These are phyloP conservation scores for Pangasianodon hypophthalmus DNA, from an alignment of 2,113 vertebrate species.

Conservation along the genomic window DNA sequence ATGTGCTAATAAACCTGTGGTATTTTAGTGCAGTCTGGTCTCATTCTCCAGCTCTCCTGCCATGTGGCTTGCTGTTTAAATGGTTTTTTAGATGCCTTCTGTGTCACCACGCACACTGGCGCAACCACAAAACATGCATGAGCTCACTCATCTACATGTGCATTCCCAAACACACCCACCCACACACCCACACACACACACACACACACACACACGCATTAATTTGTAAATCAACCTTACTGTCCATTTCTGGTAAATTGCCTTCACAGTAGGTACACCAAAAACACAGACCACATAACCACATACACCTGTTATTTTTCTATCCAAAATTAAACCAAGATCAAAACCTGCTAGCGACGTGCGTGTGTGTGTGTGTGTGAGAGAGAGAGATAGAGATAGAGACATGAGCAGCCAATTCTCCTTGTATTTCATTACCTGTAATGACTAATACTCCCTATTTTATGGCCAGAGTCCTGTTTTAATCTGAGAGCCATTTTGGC, in stretches of 20 bases:
- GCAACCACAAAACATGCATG: conserved; percentile 21
- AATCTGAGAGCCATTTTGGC: conserved; percentile 65
- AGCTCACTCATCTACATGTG: neutral
- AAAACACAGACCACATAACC: neutral
- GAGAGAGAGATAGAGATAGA: neutral
- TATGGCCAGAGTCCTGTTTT: conserved; percentile 75
- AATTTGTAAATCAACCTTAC: conserved; percentile 3
- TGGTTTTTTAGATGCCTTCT: neutral
- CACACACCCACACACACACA: neutral
- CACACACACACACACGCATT: neutral
- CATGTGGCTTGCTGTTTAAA: conserved; percentile 33
- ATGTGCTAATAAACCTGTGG: conserved; percentile 5
- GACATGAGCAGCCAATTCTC: conserved; percentile 59
- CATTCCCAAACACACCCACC: conserved; percentile 1
- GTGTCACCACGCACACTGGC: conserved; percentile 1
- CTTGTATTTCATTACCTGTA: conserved; percentile 64
- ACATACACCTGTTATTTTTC: neutral
- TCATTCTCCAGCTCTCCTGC: conserved; percentile 13
- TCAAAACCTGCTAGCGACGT: conserved; percentile 37
- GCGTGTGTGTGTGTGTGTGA: neutral
- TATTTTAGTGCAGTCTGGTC: conserved; percentile 19
- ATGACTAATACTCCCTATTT: conserved; percentile 74
- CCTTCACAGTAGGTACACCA: neutral
- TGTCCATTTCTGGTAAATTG: neutral
- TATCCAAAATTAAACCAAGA: neutral